Conservation (phyloP, 1,140 invertebrate genomes). For the Lutraria rhynchaena region DNA sequence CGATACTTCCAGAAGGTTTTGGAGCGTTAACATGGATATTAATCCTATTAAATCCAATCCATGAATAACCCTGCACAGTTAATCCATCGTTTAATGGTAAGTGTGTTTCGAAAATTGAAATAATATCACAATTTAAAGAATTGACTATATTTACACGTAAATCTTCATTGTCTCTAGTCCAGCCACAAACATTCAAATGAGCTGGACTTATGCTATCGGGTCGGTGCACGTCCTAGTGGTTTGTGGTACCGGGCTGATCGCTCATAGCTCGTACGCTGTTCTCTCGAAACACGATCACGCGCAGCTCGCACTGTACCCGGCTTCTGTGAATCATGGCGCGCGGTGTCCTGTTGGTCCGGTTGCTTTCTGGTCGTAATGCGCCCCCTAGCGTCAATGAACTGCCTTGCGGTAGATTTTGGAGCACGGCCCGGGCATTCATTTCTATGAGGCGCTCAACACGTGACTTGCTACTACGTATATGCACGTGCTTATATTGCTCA, state of each 20-base stretch:
- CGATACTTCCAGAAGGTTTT: slow-evolving; percentile 58
- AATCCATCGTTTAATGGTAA: background rate
- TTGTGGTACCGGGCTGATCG: no score
- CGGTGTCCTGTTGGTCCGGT: background rate
- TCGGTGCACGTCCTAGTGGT: slow-evolving; percentile 42
- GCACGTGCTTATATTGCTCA: slow-evolving; percentile 27
- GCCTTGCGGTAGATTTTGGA: slow-evolving; percentile 42
- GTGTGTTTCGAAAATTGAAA: slow-evolving; percentile 43
- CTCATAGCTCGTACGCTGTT: background rate
- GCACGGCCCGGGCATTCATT: slow-evolving; percentile 32
- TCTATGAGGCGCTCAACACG: slow-evolving; percentile 30
- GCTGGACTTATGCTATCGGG: slow-evolving; percentile 24
- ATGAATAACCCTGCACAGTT: slow-evolving; percentile 4
- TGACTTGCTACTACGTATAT: slow-evolving; percentile 28
- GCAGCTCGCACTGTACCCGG: background rate
- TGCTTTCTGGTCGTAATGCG: slow-evolving; percentile 13
- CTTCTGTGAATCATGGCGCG: background rate
- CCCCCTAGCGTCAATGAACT: slow-evolving; percentile 41
- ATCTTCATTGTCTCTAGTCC: slow-evolving; percentile 45
- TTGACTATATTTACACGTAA: slow-evolving; percentile 29
- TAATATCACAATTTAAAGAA: slow-evolving; percentile 37
- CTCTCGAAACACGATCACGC: background rate
- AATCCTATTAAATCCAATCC: slow-evolving; percentile 46
- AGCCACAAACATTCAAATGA: slow-evolving; percentile 47
- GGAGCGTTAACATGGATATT: slow-evolving; percentile 50